phyloP scores from a whole-genome alignment of 1,140 invertebrate genomes.

The Drosophila repletoides region DNA sequence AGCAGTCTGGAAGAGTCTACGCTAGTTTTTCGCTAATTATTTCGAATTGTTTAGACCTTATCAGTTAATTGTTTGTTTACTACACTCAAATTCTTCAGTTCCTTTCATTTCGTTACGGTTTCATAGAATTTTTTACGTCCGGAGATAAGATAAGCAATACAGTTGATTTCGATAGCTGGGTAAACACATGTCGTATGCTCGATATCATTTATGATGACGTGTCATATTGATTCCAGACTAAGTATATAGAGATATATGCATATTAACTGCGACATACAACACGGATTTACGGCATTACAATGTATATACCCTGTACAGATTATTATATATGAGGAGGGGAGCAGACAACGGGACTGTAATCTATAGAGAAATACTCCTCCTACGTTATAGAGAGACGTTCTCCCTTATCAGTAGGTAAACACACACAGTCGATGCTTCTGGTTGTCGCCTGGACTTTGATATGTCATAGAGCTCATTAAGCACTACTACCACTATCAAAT shows the following conservation, averaged over 20 bases:
- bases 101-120: neutral
- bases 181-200: constrained; percentile 18
- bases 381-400: neutral
- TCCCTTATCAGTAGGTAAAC: neutral
- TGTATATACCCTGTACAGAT: neutral
- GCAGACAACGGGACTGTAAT: neutral
- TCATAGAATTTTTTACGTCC: constrained; percentile 33
- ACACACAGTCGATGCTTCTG: constrained; percentile 9
- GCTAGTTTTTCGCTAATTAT: constrained; percentile 25
- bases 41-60: constrained; percentile 29
- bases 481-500: constrained; percentile 7
- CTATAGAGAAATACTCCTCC: neutral
- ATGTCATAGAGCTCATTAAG: constrained; percentile 30
- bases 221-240: neutral
- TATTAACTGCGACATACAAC: constrained; percentile 10
- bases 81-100: constrained; percentile 18
- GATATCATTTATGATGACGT: constrained; percentile 25
- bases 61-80: constrained; percentile 77
- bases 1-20: constrained; percentile 1
- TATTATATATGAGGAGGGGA: too few species aligned
- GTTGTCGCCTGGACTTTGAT: constrained; percentile 35
- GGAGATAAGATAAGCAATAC: constrained; percentile 18
- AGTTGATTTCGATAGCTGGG: neutral
- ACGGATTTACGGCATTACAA: neutral
- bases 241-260: neutral